Evolutionary conservation across 1,140 invertebrate species (phyloP).

Genomic region (Euborellia annulipes): DNA sequence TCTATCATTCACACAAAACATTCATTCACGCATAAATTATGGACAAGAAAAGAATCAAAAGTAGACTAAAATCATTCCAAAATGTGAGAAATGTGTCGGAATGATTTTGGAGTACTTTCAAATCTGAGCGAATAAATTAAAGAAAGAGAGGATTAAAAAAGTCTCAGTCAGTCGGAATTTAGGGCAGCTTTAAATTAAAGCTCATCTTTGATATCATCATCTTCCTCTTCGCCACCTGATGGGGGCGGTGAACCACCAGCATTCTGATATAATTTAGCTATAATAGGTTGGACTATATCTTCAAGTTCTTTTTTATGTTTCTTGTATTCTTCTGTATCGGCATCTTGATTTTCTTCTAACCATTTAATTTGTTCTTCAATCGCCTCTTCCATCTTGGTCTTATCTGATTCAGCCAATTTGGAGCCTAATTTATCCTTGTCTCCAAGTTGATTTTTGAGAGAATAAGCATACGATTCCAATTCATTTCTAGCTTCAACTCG

Average conservation of each 20-base stretch:
- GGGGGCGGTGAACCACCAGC: slow-evolving; percentile 58
- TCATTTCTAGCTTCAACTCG: slow-evolving; percentile 89
- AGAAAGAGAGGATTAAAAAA: no score
- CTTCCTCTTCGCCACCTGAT: slow-evolving; percentile 38
- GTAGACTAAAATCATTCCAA: no score
- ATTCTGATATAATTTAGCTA: slow-evolving; percentile 90
- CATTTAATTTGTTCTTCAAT: slow-evolving; percentile 97
- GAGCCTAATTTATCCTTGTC: slow-evolving; percentile 97
- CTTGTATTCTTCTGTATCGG: slow-evolving; percentile 86
- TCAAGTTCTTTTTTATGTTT: slow-evolving; percentile 95
- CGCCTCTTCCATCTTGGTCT: slow-evolving; percentile 87
- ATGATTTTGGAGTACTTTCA: no score
- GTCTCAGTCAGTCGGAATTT: no score
- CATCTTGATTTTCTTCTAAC: slow-evolving; percentile 91
- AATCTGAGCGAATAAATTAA: no score
- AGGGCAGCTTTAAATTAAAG: no score
- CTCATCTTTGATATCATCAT: slow-evolving; percentile 74
- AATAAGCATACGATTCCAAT: slow-evolving; percentile 95
- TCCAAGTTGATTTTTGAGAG: slow-evolving; percentile 89
- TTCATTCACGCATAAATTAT: no score
- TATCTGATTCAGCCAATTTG: slow-evolving; percentile 82
- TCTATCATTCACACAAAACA: no score
- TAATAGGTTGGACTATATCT: slow-evolving; percentile 91
- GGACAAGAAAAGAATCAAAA: no score
- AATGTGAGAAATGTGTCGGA: no score